Conservation (phyloP, 2,797 vertebrate genomes). For the Cyprinella venusta region DNA sequence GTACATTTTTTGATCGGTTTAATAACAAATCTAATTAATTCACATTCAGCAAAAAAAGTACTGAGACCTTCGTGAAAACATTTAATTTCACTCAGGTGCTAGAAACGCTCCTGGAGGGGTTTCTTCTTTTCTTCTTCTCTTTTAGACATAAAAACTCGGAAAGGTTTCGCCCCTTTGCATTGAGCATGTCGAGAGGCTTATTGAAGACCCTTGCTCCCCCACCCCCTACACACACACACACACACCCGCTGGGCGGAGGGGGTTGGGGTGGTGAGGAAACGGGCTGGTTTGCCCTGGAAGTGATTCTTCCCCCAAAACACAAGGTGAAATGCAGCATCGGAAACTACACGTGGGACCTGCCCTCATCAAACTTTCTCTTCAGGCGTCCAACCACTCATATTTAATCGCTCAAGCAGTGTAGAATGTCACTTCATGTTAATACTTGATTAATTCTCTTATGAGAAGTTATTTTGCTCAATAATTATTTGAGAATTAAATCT, state of each 20-base stretch:
- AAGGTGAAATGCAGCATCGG: constrained; percentile 68
- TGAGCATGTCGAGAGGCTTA: constrained; percentile 64
- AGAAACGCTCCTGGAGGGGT: constrained; percentile 8
- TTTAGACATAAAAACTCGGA: constrained; percentile 46
- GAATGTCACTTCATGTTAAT: neutral
- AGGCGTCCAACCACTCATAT: neutral
- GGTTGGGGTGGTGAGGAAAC: constrained; percentile 76
- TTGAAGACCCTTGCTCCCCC: constrained; percentile 66
- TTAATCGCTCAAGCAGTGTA: no score
- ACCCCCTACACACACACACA: constrained; percentile 57
- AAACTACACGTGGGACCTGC: constrained; percentile 66
- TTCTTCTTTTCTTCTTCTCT: constrained; percentile 7
- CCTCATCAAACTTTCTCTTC: constrained; percentile 21
- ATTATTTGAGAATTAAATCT: neutral
- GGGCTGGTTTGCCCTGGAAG: constrained; percentile 82
- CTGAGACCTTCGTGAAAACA: neutral
- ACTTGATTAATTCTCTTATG: neutral
- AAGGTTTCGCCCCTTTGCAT: constrained; percentile 59
- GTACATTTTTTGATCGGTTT: neutral
- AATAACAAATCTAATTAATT: neutral
- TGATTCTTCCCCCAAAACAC: constrained; percentile 74
- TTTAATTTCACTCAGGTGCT: constrained; percentile 31
- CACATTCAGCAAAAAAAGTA: neutral
- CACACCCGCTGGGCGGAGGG: constrained; percentile 66
- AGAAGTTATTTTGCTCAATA: neutral